Conservation (phyloP, 2,797 vertebrate genomes). For the Rhinogobio ventralis region DNA sequence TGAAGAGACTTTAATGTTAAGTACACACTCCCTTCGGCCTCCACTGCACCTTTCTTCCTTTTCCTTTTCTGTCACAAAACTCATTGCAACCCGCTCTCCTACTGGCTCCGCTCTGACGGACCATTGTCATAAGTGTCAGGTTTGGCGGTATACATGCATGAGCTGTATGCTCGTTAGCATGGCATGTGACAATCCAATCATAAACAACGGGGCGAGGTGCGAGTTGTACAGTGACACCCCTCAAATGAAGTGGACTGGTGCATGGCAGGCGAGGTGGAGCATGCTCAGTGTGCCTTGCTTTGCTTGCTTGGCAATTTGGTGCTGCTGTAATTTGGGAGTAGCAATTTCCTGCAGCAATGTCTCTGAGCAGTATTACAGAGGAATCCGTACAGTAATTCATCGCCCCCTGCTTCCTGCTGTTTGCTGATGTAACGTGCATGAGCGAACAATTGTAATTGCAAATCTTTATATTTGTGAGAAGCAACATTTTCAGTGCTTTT, state of each 20-base stretch:
- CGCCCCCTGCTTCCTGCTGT: slow-evolving; percentile 72
- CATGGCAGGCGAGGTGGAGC: slow-evolving; percentile 56
- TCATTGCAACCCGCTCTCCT: background rate
- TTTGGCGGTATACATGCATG: slow-evolving; percentile 65
- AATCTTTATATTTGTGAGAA: slow-evolving; percentile 69
- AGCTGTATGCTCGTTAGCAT: slow-evolving; percentile 75
- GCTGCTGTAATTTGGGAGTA: slow-evolving; percentile 71
- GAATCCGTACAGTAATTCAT: slow-evolving; percentile 80
- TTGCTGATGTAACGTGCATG: slow-evolving; percentile 69
- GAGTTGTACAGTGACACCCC: slow-evolving; percentile 58
- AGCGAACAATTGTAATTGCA: slow-evolving; percentile 71
- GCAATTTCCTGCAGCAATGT: slow-evolving; percentile 76
- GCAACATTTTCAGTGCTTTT: slow-evolving; percentile 58
- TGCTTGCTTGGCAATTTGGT: slow-evolving; percentile 74
- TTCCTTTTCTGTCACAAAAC: slow-evolving; percentile 9
- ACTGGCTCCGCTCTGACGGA: slow-evolving; percentile 67
- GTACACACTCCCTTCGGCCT: slow-evolving; percentile 49
- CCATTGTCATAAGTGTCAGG: slow-evolving; percentile 73
- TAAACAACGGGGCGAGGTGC: slow-evolving; percentile 59
- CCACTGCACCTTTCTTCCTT: too few relatives aligned
- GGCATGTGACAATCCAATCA: slow-evolving; percentile 74
- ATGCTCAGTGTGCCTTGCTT: slow-evolving; percentile 72
- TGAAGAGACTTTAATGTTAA: slow-evolving; percentile 32
- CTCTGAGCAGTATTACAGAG: slow-evolving; percentile 74
- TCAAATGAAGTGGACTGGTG: slow-evolving; percentile 44